These are phyloP conservation scores for Mionectes macconnelli DNA, from an alignment of 2,113 vertebrate species.

Conservation along the genomic window DNA sequence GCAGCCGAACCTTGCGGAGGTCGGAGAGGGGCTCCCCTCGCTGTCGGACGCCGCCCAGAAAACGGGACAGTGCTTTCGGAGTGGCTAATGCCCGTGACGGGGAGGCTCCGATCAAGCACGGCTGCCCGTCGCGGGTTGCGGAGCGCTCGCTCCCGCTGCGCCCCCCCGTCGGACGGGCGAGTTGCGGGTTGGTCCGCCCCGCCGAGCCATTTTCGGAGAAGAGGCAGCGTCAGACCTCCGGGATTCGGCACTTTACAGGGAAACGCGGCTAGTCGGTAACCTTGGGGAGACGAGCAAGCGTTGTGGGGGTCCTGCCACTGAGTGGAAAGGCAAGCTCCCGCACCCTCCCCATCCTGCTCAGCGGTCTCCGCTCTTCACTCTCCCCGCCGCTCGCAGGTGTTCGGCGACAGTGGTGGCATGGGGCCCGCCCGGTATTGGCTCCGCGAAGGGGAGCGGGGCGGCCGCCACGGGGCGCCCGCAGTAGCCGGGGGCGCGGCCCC, in stretches of 20 bases:
- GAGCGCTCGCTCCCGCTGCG: neutral
- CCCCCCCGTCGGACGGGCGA: neutral
- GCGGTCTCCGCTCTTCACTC: accelerated
- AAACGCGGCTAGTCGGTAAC: neutral
- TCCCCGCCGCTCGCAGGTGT: neutral
- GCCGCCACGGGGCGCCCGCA: neutral
- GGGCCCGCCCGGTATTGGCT: neutral
- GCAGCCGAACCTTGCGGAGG: neutral
- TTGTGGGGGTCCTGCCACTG: neutral
- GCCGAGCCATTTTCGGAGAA: neutral
- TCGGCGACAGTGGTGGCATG: too few relatives aligned
- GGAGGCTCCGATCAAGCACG: neutral
- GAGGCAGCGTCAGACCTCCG: neutral
- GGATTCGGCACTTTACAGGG: neutral
- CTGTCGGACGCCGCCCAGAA: neutral
- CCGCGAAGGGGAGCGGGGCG: neutral
- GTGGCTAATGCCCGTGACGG: neutral
- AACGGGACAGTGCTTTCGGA: neutral
- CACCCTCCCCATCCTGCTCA: too few relatives aligned
- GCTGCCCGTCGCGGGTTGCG: neutral
- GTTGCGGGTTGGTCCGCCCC: neutral
- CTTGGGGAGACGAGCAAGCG: neutral
- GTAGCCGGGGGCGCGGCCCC: neutral
- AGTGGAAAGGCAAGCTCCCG: neutral
- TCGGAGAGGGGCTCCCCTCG: accelerated